Percentiles rank a stretch among this genome's conserved stretches.
Conservation (phyloP, 2,888 invertebrate species). For the Halictus quadricinctus region DNA sequence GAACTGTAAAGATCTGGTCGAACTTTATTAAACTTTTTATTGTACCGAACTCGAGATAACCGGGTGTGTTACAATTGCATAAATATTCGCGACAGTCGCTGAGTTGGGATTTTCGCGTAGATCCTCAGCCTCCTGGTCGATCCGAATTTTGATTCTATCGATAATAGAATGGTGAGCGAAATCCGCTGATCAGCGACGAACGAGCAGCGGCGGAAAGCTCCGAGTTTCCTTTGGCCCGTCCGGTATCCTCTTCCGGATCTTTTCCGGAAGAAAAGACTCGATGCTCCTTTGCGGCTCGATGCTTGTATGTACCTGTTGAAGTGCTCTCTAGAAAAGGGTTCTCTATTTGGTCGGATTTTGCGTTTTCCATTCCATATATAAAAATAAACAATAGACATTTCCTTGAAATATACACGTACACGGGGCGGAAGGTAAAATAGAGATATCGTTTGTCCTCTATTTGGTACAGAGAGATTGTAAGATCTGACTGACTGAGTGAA, state of each 20-base stretch:
- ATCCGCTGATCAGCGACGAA: background rate
- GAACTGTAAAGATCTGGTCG: background rate
- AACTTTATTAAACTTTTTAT: slow-evolving; percentile 16
- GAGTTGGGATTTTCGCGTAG: background rate
- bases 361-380: slow-evolving; percentile 18
- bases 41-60: slow-evolving; percentile 9
- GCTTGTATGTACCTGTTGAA: slow-evolving; percentile 7
- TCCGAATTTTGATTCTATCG: background rate
- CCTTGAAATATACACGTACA: background rate
- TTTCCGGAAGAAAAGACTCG: background rate
- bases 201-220: background rate
- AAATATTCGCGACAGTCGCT: background rate
- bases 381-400: slow-evolving; percentile 42
- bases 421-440: slow-evolving; percentile 6
- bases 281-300: background rate
- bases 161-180: background rate
- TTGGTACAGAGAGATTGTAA: background rate
- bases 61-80: slow-evolving; percentile 5
- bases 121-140: background rate
- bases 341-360: slow-evolving; percentile 38
- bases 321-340: slow-evolving; percentile 21
- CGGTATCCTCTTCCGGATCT: background rate
- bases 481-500: background rate
- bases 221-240: background rate
- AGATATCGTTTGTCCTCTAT: background rate